These are phyloP conservation scores for Prosopocoilus inquinatus DNA, from an alignment of 2,888 invertebrate species.

Conservation along the genomic window DNA sequence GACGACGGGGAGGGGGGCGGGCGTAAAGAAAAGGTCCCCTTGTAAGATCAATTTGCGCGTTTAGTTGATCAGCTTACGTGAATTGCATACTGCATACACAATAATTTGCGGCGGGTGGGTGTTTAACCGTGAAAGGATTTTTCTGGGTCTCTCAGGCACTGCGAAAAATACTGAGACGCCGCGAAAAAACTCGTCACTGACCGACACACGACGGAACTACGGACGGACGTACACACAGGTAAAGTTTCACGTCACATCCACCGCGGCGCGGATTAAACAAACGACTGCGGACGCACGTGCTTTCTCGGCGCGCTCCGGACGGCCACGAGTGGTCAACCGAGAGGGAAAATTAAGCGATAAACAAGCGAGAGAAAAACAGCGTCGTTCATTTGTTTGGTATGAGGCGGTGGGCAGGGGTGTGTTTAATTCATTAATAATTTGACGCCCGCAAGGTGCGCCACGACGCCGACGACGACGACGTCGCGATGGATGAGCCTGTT, in stretches of 20 bases:
- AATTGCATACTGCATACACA: no score
- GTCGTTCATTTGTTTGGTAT: conserved; percentile 14
- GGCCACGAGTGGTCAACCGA: conserved; percentile 18
- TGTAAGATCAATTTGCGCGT: no score
- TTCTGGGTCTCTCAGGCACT: background rate
- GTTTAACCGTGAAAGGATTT: no score
- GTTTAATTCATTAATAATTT: conserved; percentile 17
- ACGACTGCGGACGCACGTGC: conserved; percentile 44
- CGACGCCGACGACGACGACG: background rate
- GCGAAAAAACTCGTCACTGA: background rate
- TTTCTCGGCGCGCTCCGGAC: conserved; percentile 33
- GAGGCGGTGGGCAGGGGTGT: conserved; percentile 12
- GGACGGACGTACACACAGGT: conserved; percentile 13
- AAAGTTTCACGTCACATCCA: conserved; percentile 23
- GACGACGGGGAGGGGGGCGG: no score
- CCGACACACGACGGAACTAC: background rate
- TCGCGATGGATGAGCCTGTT: background rate
- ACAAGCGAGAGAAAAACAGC: conserved; percentile 9
- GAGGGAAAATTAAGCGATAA: conserved; percentile 11
- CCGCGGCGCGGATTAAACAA: conserved; percentile 40
- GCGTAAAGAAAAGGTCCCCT: no score
- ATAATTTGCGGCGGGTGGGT: no score
- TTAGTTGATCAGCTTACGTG: no score
- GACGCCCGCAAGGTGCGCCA: background rate
- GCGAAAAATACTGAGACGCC: background rate